These are phyloP conservation scores for Eupithecia exiguata DNA, from an alignment of 2,888 invertebrate genomes.

Conservation along the genomic window DNA sequence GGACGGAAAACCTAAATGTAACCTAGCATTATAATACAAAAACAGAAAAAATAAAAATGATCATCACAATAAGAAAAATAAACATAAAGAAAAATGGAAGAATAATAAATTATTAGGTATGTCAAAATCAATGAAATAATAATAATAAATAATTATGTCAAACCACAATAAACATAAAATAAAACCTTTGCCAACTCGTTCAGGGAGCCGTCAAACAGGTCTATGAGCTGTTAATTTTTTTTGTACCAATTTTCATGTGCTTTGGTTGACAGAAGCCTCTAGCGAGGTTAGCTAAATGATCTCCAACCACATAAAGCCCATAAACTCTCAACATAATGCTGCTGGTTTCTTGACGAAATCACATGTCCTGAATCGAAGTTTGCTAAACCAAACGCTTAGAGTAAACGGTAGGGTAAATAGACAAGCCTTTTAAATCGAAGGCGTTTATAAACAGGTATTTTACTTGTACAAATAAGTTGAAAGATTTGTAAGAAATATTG, in stretches of 20 bases:
- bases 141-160: too few species aligned
- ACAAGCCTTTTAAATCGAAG: neutral
- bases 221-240: too few species aligned
- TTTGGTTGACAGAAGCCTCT: conserved; percentile 22
- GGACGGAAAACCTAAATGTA: too few species aligned
- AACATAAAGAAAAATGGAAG: too few species aligned
- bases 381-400: conserved; percentile 7
- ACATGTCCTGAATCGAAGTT: conserved; percentile 15
- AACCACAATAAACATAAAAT: too few species aligned
- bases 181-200: too few species aligned
- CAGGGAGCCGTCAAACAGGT: too few species aligned
- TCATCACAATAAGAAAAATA: too few species aligned
- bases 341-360: conserved; percentile 25
- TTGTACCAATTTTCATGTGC: neutral
- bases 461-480: neutral
- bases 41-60: too few species aligned
- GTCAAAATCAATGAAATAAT: too few species aligned
- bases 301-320: conserved; percentile 29
- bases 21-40: too few species aligned
- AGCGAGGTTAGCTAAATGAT: conserved; percentile 26
- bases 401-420: neutral
- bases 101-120: too few species aligned
- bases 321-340: conserved; percentile 25
- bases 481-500: neutral
- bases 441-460: neutral